Base-by-base conservation (phyloP, 2,888 invertebrate genomes). In the Germaria angustata region DNA sequence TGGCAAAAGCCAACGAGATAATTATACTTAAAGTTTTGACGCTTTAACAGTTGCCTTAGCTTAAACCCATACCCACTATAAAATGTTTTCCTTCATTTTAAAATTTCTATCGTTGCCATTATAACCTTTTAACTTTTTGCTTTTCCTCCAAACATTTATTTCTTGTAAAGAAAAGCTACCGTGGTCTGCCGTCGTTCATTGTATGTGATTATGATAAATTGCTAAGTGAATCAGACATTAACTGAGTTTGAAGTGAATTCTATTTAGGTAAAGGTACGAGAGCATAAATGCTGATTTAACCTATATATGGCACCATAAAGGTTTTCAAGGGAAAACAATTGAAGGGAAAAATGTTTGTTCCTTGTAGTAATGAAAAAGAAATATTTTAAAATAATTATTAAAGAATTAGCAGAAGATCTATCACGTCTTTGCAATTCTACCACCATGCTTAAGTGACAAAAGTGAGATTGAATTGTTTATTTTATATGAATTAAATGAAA, bases 191-290 rank as follows among this genome's bases (percentile, higher is more conserved):
- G 46, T 63, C 51, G 69, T 76, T 59, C 69, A 72, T 61, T 72
- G 76, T 73, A 80, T 80, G 71, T 84, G 84, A 85, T 85, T 86
- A 85, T 86, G 85, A 86, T 85, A 84, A 85, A 85, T 85, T 85
- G 84, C 73, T 84, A 73, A 72, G 72, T 84, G 84, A 85, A 76
- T 78, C 66, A 84, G 66, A 51, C 51, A 72, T 72, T 53, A 61
- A 61, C 72, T 72, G 69, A 65, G 75, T 57, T 76, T n/a, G 65
- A 61, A 55, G 36, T 66, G 65, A 59, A 59, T 66, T 81, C 44
- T 61, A 34, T 61, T 71, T 53, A 72, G 66, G 65, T 53, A 57
- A 77, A 72, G 71, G 41, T 68, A 76, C 51, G 49, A 59, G n/a
- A 11, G 15, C 39, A 34, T 39, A 46, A 53, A 57, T 61, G 77